Conservation (phyloP, 2,113 vertebrate species). For the Forbesichthys agassizii region DNA sequence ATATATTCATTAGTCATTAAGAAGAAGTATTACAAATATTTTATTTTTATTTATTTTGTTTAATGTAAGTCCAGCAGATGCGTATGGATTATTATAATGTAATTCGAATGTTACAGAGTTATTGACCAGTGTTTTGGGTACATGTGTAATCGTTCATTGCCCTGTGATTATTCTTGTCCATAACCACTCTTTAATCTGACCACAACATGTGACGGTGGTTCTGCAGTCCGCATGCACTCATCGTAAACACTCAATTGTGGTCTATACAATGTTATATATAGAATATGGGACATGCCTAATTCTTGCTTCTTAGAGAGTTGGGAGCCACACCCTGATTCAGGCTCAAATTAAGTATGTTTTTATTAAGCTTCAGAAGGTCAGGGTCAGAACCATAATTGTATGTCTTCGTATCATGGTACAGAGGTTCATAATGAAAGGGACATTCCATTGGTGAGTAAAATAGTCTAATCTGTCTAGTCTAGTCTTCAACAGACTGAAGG, state of each 20-base stretch:
- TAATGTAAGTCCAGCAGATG: no score
- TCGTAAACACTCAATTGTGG: constrained; percentile 63
- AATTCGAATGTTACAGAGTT: constrained; percentile 8
- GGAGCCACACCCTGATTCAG: constrained; percentile 48
- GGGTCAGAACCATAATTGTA: constrained; percentile 50
- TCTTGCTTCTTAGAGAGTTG: constrained; percentile 26
- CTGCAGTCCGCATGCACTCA: constrained; percentile 34
- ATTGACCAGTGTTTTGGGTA: constrained; percentile 20
- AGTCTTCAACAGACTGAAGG: neutral
- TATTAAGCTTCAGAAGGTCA: constrained; percentile 42
- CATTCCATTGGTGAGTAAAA: constrained; percentile 9
- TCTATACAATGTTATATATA: constrained; percentile 52
- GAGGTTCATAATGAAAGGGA: constrained; percentile 20
- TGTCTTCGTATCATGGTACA: constrained; percentile 26
- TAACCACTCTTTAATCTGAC: constrained; percentile 49
- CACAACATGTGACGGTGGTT: constrained; percentile 22
- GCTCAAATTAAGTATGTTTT: constrained; percentile 31
- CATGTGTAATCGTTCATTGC: constrained; percentile 31
- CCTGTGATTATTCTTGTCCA: constrained; percentile 31
- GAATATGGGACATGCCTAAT: constrained; percentile 28
- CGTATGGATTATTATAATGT: no score
- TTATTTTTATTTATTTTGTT: no score
- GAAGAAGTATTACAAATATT: no score
- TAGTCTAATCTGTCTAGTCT: neutral
- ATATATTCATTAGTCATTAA: no score